phyloP scores from a whole-genome alignment of 2,888 invertebrate genomes.

The Sinotaia quadrata region DNA sequence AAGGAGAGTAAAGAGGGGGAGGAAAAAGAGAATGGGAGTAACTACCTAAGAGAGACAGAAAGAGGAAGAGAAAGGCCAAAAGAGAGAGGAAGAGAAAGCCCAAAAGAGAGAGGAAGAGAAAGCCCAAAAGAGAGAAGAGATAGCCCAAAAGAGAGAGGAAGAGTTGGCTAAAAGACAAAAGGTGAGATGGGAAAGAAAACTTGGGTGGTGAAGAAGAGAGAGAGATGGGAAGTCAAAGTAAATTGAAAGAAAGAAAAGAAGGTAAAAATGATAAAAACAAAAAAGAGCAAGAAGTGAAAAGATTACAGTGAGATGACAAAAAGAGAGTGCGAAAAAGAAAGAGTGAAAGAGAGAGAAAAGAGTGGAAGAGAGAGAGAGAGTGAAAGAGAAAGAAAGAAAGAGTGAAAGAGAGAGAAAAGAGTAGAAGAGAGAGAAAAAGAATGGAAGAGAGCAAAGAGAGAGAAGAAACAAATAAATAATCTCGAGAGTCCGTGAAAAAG shows the following conservation, averaged over 20 bases:
- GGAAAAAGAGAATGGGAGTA: neutral
- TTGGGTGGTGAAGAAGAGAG: neutral
- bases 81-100: neutral
- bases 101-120: neutral
- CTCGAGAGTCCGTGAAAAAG: neutral
- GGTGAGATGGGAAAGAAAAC: neutral
- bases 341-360: neutral
- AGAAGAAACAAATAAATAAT: neutral
- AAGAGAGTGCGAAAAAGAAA: slow-evolving; percentile 3
- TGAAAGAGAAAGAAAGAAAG: neutral
- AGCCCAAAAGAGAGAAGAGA: slow-evolving; percentile 3
- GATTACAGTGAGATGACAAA: neutral
- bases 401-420: neutral
- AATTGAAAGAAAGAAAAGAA: slow-evolving; percentile 1
- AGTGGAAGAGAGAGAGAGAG: neutral
- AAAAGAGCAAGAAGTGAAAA: slow-evolving; percentile 3
- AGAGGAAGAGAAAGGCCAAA: neutral
- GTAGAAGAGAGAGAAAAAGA: neutral
- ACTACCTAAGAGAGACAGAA: neutral
- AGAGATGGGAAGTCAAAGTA: neutral
- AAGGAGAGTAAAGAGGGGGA: neutral
- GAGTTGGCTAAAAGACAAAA: neutral
- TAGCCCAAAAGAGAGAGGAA: neutral
- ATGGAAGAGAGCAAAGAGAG: neutral
- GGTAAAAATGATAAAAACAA: neutral